Base-by-base conservation (phyloP, 2,888 invertebrate genomes). In the Actias luna region DNA sequence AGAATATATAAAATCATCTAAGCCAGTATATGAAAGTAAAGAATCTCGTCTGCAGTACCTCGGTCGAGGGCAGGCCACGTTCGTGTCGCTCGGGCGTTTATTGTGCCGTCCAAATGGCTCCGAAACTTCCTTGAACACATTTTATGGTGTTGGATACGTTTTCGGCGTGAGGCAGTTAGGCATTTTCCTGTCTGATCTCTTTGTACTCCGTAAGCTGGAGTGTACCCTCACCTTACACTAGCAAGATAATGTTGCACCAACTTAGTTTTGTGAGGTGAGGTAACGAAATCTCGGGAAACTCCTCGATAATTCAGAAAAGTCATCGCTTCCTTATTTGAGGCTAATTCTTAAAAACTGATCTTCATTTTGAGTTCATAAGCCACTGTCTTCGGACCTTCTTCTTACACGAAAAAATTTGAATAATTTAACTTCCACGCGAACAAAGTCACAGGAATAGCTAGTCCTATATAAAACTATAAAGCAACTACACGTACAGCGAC, bases 91-190 rank as follows among this genome's bases (percentile, higher is more conserved):
- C 35, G 36, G 36, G 36, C 36, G 36, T 33, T 25, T 36, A 36
- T 36, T 33, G 58, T 36, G 25, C 46, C 46, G 36, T 58, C 58
- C 58, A 31, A 33, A 31, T 36, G 58, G 31, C 36, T 36, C 25
- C 58, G 58, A 31, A 31, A 58, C 58, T 58, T 58, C 58, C 58
- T 58, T 35, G 25, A 33, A 35, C 58, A 27, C 58, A 58, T 58
- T 58, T 46, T 46, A 46, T 22, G 46, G 46, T 22, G 46, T 22
- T 46, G 46, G 46, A 46, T 46, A 46, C 22, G 46, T 46, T 46
- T 46, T 46, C 22, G 46, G 46, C 46, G 46, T 46, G 46, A 46
- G 12, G 46, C 46, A 46, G 46, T 12, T 46, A 12, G 22, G 22
- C 22, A 46, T 12, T 46, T 46, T 22, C 10, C 46, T 46, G 18